Evolutionary conservation across 2,888 invertebrate genomes (phyloP).

Genomic region (Drosophila kanekoi): DNA sequence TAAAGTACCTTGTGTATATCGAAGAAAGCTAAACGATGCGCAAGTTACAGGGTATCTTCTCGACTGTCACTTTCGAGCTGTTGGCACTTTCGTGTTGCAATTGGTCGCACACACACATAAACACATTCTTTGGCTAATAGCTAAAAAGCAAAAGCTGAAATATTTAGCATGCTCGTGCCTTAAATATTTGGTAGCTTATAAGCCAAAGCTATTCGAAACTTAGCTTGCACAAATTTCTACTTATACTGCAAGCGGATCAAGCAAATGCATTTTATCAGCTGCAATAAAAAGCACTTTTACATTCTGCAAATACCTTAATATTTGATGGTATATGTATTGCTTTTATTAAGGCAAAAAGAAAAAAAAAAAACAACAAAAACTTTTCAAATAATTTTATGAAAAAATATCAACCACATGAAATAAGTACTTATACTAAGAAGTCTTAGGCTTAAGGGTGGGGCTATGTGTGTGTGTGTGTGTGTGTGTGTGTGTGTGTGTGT

Average conservation of each 20-base stretch:
- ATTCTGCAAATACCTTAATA: slow-evolving; percentile 13
- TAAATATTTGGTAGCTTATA: background rate
- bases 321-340: slow-evolving; percentile 29
- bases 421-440: slow-evolving; percentile 35
- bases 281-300: slow-evolving; percentile 13
- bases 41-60: too few species aligned
- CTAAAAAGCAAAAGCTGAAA: slow-evolving; percentile 2
- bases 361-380: slow-evolving; percentile 29
- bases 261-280: slow-evolving; percentile 29
- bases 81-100: too few species aligned
- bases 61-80: too few species aligned
- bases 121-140: slow-evolving; percentile 2
- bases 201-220: background rate
- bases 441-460: slow-evolving; percentile 22
- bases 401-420: slow-evolving; percentile 28
- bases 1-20: too few species aligned
- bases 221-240: too few species aligned
- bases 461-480: background rate
- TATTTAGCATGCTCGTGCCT: background rate
- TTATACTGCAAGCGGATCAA: slow-evolving; percentile 12
- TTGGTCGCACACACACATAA: too few species aligned
- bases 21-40: too few species aligned
- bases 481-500: background rate
- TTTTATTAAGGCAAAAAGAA: slow-evolving; percentile 39
- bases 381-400: slow-evolving; percentile 71